phyloP scores from a whole-genome alignment of 1,140 invertebrate genomes.

The Drosophila arizonae region DNA sequence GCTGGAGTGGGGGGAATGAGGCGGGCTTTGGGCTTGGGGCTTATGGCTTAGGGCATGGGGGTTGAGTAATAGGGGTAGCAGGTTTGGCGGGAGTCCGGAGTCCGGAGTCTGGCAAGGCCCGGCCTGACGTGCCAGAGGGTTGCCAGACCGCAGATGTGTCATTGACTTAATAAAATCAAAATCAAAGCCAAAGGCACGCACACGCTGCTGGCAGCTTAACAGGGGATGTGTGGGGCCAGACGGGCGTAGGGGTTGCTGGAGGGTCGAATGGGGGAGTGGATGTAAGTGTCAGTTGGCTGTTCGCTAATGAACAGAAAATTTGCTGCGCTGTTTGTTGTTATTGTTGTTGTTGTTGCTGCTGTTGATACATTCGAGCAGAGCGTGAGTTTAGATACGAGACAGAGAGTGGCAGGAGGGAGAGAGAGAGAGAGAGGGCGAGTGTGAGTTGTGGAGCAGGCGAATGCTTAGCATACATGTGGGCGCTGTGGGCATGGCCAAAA shows the following conservation, averaged over 20 bases:
- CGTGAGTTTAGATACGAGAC: background rate
- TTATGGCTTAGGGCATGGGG: background rate
- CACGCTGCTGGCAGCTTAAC: slow-evolving; percentile 55
- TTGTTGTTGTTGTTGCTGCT: slow-evolving; percentile 18
- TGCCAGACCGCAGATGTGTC: slow-evolving; percentile 76
- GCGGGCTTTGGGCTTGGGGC: background rate
- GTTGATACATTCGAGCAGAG: slow-evolving; percentile 1
- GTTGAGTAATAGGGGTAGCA: background rate
- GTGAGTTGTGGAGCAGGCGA: slow-evolving; percentile 9
- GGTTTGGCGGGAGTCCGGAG: too few species aligned
- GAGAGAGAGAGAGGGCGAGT: background rate
- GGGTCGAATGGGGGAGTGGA: background rate
- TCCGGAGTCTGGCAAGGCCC: background rate
- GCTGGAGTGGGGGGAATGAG: slow-evolving; percentile 7
- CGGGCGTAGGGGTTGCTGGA: background rate
- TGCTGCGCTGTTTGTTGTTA: slow-evolving; percentile 49
- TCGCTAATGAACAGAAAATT: slow-evolving; percentile 77
- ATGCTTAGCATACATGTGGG: slow-evolving; percentile 41
- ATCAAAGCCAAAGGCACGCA: slow-evolving; percentile 79
- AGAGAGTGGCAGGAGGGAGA: background rate
- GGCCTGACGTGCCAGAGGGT: slow-evolving; percentile 18
- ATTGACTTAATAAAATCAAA: slow-evolving; percentile 82
- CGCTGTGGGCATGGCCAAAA: slow-evolving; percentile 1
- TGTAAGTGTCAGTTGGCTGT: slow-evolving; percentile 22
- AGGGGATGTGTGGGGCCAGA: background rate